Evolutionary conservation across 2,888 invertebrate species (phyloP).

Genomic region (Podabrus alpinus): DNA sequence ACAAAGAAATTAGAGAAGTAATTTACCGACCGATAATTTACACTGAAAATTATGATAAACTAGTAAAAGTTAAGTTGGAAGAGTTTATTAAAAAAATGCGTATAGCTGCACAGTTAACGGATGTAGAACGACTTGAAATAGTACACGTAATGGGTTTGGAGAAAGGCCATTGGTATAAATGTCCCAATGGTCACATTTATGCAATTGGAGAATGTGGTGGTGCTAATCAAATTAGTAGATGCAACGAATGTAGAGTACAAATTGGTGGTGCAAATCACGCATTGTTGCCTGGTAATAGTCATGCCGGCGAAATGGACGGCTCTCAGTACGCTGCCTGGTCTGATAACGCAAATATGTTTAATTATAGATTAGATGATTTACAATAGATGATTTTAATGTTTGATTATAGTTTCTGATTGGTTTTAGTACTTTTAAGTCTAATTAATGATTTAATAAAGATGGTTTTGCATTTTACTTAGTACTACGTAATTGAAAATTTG

Average conservation of each 20-base stretch:
- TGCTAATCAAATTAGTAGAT: conserved; percentile 59
- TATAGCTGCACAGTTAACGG: conserved; percentile 43
- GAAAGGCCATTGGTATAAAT: conserved; percentile 72
- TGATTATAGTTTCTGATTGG: too few relatives aligned
- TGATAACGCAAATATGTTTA: too few relatives aligned
- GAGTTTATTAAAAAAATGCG: conserved; percentile 30
- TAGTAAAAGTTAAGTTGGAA: conserved; percentile 27
- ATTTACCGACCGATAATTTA: conserved; percentile 33
- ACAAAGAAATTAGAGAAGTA: conserved; percentile 12
- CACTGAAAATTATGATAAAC: conserved; percentile 26
- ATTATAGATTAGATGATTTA: too few relatives aligned
- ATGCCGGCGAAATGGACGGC: conserved; percentile 63
- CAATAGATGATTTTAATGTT: too few relatives aligned
- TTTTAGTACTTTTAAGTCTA: too few relatives aligned
- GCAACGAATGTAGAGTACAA: conserved; percentile 61
- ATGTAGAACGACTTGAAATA: conserved; percentile 60
- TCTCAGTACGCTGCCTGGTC: too few relatives aligned
- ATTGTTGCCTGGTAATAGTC: conserved; percentile 55
- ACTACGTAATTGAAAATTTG: too few relatives aligned
- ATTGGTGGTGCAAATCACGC: conserved; percentile 62
- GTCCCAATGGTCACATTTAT: conserved; percentile 71
- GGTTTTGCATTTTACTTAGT: too few relatives aligned
- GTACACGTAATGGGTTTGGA: conserved; percentile 61
- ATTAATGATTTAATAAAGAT: too few relatives aligned
- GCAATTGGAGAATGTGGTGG: conserved; percentile 71